Conservation (phyloP, 2,888 invertebrate species). For the Troides aeacus region DNA sequence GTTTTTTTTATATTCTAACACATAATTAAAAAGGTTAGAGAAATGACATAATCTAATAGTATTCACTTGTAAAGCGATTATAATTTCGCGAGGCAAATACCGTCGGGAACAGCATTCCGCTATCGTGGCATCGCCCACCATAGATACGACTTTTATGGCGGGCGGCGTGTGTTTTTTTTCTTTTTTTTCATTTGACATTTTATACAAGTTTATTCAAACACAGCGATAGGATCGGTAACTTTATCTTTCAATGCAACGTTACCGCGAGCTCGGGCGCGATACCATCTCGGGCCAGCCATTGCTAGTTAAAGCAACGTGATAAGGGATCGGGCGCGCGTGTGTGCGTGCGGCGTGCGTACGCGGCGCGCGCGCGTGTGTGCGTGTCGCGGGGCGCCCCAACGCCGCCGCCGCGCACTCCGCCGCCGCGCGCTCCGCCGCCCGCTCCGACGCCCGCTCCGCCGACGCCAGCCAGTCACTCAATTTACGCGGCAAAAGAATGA, state of each 20-base stretch:
- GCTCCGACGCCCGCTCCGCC: constrained; percentile 31
- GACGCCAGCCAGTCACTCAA: constrained; percentile 73
- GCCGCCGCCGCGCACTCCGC: too few relatives aligned
- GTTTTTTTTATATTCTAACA: too few relatives aligned
- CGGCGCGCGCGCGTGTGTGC: constrained; percentile 44
- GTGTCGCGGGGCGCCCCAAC: constrained; percentile 57
- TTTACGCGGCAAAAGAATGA: constrained; percentile 77
- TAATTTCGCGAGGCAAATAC: constrained; percentile 30
- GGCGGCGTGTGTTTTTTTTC: constrained; percentile 48
- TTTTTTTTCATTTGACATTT: constrained; percentile 78
- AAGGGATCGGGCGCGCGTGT: constrained; percentile 65
- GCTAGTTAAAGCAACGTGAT: constrained; percentile 78
- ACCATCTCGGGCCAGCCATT: constrained; percentile 77
- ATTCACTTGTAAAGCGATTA: not conserved
- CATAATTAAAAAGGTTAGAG: too few relatives aligned
- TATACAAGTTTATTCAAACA: constrained; percentile 81
- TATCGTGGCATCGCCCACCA: constrained; percentile 62
- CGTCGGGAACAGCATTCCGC: constrained; percentile 41
- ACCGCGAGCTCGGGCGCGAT: constrained; percentile 75
- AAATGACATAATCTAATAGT: too few relatives aligned
- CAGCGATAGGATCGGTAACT: constrained; percentile 74
- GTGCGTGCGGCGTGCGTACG: constrained; percentile 47
- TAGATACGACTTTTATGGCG: constrained; percentile 68
- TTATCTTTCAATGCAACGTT: constrained; percentile 80
- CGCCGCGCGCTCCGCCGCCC: too few relatives aligned